Base-by-base conservation (phyloP, 1,140 invertebrate species). In the Brachystomella parvula region DNA sequence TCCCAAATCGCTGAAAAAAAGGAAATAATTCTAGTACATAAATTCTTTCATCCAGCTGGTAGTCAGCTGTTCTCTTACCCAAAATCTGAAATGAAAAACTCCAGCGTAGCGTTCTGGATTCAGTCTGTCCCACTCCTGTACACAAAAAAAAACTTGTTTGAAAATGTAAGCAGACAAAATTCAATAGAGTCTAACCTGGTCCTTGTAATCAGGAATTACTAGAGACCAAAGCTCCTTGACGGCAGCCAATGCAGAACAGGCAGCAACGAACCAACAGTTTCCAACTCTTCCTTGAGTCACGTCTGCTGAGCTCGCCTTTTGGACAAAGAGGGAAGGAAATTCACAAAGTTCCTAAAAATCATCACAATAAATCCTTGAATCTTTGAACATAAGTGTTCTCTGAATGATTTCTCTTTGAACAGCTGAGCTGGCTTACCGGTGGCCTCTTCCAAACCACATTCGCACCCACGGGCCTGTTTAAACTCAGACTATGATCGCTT, bases 261-360 rank as follows among this genome's bases (percentile, higher is more conserved):
- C 85, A 28, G 85, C 85, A 69, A 86, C 74, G 12, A 86, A 76
- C 85, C 85, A 86, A 73, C 84, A 86, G 76, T 77, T 76, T 81
- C 83, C 84, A 0, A 86, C 75, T 75, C 82, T 80, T 67, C 84
- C 84, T 75, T 86, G 84, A 39, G 82, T 80, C 2, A 86, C 83
- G 78, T 86, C 85, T 77, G 86, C 86, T 61, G 84, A 75, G 39
- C 79, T 81, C 17, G 82, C 82, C 53, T 83, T 86, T 60, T 81
- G 82, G n/a, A 83, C 79, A 71, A 86, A 82, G 30, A 85, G 78
- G 63, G 82, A 73, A 0, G 85, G 83, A 63, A 81, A 76, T 30
- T 78, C 76, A 65, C 76, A 76, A 33, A 86, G 77, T 74, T 86
- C 84, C 83, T 85, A 70, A 12, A 70, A 47, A 39, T 47, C n/a